A percentile compares a stretch with the other conserved stretches of the same genome.
phyloP scores from a whole-genome alignment of 2,797 vertebrate species.

The Kryptopterus vitreolus region DNA sequence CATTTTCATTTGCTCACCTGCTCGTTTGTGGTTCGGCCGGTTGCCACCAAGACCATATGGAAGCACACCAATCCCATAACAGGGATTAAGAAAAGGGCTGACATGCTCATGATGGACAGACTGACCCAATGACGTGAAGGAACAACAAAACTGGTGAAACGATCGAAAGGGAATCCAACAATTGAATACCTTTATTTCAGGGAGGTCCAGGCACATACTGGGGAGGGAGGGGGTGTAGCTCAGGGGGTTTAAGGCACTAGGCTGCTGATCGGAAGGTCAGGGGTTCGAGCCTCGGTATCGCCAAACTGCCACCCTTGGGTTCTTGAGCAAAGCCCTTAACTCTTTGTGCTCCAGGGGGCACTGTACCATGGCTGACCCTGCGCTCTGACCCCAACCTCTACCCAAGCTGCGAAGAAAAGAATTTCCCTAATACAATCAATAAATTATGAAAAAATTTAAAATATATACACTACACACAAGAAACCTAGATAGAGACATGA shows the following conservation, averaged over 20 bases:
- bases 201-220: not conserved
- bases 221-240: no score
- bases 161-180: not conserved
- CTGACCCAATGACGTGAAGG: slow-evolving; percentile 62
- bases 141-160: not conserved
- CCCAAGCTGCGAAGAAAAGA: no score
- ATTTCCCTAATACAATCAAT: no score
- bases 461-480: not conserved
- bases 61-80: slow-evolving; percentile 93
- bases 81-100: slow-evolving; percentile 92
- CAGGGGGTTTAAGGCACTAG: no score
- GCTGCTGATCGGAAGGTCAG: no score
- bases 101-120: slow-evolving; percentile 91
- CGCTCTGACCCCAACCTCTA: no score
- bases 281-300: no score
- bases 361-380: no score
- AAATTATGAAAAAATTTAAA: no score
- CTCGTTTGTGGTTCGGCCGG: slow-evolving; percentile 95
- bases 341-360: no score
- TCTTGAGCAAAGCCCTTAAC: no score
- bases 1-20: slow-evolving; percentile 76
- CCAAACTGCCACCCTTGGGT: no score
- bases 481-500: not conserved
- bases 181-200: not conserved
- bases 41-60: slow-evolving; percentile 91